A percentile compares a stretch with the other conserved stretches of the same genome.
Conservation (phyloP, 1,140 invertebrate genomes). For the Rhysida immarginata region DNA sequence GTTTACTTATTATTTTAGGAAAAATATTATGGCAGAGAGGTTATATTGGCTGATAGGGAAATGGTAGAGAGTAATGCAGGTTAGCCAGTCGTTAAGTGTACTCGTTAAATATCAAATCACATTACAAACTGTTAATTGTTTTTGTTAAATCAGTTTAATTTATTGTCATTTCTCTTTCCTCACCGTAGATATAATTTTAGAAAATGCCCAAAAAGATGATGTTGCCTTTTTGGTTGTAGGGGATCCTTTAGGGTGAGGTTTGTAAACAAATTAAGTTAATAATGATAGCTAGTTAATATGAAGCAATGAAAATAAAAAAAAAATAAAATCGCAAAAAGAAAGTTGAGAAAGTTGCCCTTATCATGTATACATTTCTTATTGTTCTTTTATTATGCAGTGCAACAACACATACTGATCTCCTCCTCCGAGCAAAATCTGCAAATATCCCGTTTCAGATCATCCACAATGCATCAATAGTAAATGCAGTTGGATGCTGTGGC, state of each 20-base stretch:
- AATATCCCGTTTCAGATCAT: slow-evolving; percentile 58
- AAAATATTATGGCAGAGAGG: slow-evolving; percentile 53
- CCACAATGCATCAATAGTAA: slow-evolving; percentile 98
- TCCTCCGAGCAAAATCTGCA: slow-evolving; percentile 69
- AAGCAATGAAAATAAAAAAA: too few species aligned
- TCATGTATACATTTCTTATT: slow-evolving; percentile 10
- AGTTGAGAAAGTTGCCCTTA: not conserved
- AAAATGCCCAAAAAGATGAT: slow-evolving; percentile 51
- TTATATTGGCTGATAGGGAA: slow-evolving; percentile 84
- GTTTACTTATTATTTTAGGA: not conserved
- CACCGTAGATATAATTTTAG: slow-evolving; percentile 55
- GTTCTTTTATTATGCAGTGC: slow-evolving; percentile 36
- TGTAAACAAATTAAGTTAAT: too few species aligned
- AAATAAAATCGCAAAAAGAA: not conserved
- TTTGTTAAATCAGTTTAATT: too few species aligned
- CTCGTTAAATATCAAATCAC: too few species aligned
- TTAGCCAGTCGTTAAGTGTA: slow-evolving; percentile 16
- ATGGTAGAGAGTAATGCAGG: slow-evolving; percentile 72
- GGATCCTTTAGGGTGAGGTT: slow-evolving; percentile 51
- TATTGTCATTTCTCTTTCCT: slow-evolving; percentile 3
- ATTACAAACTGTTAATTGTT: too few species aligned
- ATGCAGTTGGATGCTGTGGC: slow-evolving; percentile 94
- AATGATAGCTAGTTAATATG: too few species aligned
- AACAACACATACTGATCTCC: slow-evolving; percentile 91
- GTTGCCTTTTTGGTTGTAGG: slow-evolving; percentile 79